Base-by-base conservation (phyloP, 2,113 vertebrate genomes). In the Rhagologus leucostigma region DNA sequence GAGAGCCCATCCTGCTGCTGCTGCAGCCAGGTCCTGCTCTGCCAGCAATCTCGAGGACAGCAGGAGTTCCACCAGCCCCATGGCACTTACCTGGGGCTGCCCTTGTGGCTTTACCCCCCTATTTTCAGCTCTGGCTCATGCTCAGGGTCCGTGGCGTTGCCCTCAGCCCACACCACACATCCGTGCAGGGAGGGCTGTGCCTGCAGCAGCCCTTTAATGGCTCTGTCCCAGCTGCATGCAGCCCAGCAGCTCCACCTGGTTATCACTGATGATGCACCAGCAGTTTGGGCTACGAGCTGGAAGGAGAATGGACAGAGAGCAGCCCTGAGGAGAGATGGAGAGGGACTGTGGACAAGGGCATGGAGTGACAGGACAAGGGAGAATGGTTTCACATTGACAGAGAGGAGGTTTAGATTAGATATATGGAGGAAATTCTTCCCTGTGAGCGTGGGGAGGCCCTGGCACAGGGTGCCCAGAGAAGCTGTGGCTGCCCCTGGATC, bases 21-120 rank as follows among this genome's bases (percentile, higher is more conserved):
- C 15, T 52, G 90, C 30, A 47, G 80, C 39, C 73, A 18, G 53
- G 30, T 3, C 33, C 65, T 19, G 46, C 11, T 65, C 55, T 69
- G 35, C 49, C 53, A 7, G 13, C 5, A 0, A 16, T 19, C 37
- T 8, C 7, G 7, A 32, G 59, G 41, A 9, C 50, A n/a, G 17
- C 2, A 0, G 46, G n/a, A 22, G 23, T 6, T 10, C 67, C 57
- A n/a, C 57, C 24, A 4, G 4, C 7, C 22, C 32, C 24, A 13
- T 4, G 0, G 14, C 5, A 7, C 93, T 33, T 11, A 76, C 55
- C 84, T 44, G 63, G 27, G 23, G 41, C 35, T 76, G 57, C 5
- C 11, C 26, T 57, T 0, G 1, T 0, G 0, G 15, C 3, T 20
- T 16, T 3, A 0, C 11, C 9, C 29, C 8, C 64, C 24, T 3